A percentile compares a stretch with the other conserved stretches of the same genome.
Evolutionary conservation across 2,888 invertebrate genomes (phyloP).

Genomic region (Cheilosia vernalis): DNA sequence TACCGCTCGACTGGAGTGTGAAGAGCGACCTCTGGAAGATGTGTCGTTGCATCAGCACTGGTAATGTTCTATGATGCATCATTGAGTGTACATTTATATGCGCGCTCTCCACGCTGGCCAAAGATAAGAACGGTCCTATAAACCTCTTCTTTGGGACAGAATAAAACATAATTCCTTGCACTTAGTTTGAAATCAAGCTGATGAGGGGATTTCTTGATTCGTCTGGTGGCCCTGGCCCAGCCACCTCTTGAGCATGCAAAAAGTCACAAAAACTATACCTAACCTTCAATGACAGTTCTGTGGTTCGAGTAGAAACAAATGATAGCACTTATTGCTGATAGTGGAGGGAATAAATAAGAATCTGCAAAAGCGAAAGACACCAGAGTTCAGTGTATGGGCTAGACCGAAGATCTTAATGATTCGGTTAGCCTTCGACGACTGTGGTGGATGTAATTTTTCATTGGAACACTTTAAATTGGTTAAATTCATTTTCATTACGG

Average conservation of each 20-base stretch:
- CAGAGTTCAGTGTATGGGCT: slow-evolving; percentile 27
- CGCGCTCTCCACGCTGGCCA: neutral
- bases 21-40: neutral
- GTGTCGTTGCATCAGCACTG: slow-evolving; percentile 28
- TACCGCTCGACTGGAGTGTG: slow-evolving; percentile 27
- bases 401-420: slow-evolving; percentile 67
- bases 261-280: slow-evolving; percentile 3
- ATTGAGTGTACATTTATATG: slow-evolving; percentile 30
- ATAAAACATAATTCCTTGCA: slow-evolving; percentile 56
- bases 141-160: slow-evolving; percentile 26
- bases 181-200: slow-evolving; percentile 40
- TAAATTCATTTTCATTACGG: slow-evolving; percentile 73
- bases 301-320: slow-evolving; percentile 65
- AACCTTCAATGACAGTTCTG: slow-evolving; percentile 52
- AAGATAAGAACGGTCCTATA: slow-evolving; percentile 32
- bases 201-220: slow-evolving; percentile 23
- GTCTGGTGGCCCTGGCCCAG: neutral
- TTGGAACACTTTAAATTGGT: slow-evolving; percentile 66
- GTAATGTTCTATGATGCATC: slow-evolving; percentile 60
- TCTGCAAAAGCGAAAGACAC: neutral
- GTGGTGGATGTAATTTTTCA: slow-evolving; percentile 68
- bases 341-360: slow-evolving; percentile 53
- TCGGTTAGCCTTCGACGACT: slow-evolving; percentile 49
- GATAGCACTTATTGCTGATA: slow-evolving; percentile 63
- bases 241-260: slow-evolving; percentile 57